These are phyloP conservation scores for Mycteria americana DNA, from an alignment of 2,797 vertebrate species.

Conservation along the genomic window DNA sequence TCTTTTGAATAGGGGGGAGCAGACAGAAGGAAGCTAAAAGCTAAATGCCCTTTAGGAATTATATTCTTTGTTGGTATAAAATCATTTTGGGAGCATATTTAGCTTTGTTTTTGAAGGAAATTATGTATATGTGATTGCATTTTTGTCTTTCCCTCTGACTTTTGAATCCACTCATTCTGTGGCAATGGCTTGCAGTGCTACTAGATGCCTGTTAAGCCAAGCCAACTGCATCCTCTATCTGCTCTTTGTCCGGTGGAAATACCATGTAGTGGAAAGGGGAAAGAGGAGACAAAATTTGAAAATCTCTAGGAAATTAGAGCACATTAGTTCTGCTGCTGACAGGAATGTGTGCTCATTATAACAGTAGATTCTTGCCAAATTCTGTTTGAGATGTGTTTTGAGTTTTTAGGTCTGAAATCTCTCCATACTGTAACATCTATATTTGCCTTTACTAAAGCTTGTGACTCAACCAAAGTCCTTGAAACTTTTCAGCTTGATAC, in stretches of 20 bases:
- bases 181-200: not conserved
- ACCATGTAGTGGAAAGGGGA: not conserved
- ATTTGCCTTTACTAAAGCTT: not conserved
- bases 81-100: not conserved
- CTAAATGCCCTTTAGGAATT: not conserved
- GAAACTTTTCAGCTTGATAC: not conserved
- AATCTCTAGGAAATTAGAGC: not conserved
- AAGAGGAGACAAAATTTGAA: not conserved
- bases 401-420: not conserved
- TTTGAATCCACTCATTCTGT: not conserved
- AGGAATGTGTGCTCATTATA: not conserved
- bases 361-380: not conserved
- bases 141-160: not conserved
- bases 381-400: not conserved
- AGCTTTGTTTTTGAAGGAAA: not conserved
- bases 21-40: not conserved
- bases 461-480: not conserved
- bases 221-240: not conserved
- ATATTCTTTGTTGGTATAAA: not conserved
- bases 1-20: not conserved
- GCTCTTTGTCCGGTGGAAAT: not conserved
- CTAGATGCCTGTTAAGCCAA: not conserved
- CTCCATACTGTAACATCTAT: not conserved
- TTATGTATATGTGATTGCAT: not conserved
- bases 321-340: not conserved